These are phyloP conservation scores for Arctopsyche grandis DNA, from an alignment of 1,140 invertebrate species.

Conservation along the genomic window DNA sequence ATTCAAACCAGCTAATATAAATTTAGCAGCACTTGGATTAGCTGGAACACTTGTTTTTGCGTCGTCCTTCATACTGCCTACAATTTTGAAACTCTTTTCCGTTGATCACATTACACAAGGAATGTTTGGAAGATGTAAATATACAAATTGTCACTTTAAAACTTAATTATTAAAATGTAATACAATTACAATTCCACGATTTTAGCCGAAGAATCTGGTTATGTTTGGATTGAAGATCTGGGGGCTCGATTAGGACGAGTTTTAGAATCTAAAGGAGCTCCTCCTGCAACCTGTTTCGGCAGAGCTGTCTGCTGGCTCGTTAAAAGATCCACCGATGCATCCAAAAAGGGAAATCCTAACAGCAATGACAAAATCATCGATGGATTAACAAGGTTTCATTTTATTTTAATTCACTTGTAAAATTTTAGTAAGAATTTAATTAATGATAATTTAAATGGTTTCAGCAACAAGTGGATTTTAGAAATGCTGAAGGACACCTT, in stretches of 20 bases:
- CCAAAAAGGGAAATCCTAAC: slow-evolving; percentile 22
- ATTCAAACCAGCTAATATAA: slow-evolving; percentile 62
- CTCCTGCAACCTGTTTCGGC: slow-evolving; percentile 24
- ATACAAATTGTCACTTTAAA: slow-evolving; percentile 16
- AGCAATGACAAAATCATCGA: slow-evolving; percentile 49
- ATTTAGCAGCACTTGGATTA: slow-evolving; percentile 59
- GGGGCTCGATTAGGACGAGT: neutral
- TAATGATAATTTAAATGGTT: slow-evolving; percentile 26
- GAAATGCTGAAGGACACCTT: slow-evolving; percentile 40
- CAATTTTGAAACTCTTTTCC: slow-evolving; percentile 56
- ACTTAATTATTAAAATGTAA: slow-evolving; percentile 18
- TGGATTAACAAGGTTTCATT: slow-evolving; percentile 46
- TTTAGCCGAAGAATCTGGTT: neutral
- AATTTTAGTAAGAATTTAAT: neutral
- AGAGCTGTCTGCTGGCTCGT: slow-evolving; percentile 35
- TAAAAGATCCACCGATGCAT: slow-evolving; percentile 11
- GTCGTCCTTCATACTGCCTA: slow-evolving; percentile 58
- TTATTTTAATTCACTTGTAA: neutral
- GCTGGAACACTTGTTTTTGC: slow-evolving; percentile 58
- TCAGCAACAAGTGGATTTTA: slow-evolving; percentile 50
- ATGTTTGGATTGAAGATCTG: neutral
- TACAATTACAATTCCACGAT: neutral
- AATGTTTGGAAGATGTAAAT: slow-evolving; percentile 30
- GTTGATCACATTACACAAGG: slow-evolving; percentile 40
- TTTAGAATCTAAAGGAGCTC: slow-evolving; percentile 37